Evolutionary conservation across 2,797 vertebrate species (phyloP), one percentile per base, ranked within the genome.

Genomic region (Acipenser ruthenus): DNA sequence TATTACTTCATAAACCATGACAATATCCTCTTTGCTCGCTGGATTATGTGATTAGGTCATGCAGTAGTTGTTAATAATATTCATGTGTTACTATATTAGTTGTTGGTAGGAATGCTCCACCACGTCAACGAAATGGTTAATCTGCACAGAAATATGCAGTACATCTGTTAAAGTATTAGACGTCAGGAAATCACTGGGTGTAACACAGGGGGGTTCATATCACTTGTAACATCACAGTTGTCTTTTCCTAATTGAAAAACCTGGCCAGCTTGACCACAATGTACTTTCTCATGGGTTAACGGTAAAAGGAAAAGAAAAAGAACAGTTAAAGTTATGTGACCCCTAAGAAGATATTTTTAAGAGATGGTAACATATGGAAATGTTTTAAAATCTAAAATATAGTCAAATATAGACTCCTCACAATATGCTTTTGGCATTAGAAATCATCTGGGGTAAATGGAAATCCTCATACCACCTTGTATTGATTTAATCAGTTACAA

Each of bases 81-180:
- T 4, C 23, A 37, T 37, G 23, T 37, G 23, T 37, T 37, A 37
- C 23, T 37, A 37, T 1, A 37, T 37, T 37, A 37, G 23, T 37
- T 37, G 23, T 37, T 0, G 0, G 37, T 37, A 37, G 37, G 37
- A 37, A 37, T 37, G 37, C 37, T 37, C 37, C 37, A 37, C 37
- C 37, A 37, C 77, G 82, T 84, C 76, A 74, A 75, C 78, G 80
- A 81, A 80, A n/a, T n/a, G 12, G 55, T 58, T 58, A 58, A 58
- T 15, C 55, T 58, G 55, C 10, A 6, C 55, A 37, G 23, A 37
- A 37, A 7, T 58, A 58, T n/a, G 2, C 55, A 7, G 12, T 58
- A n/a, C 55, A 58, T 58, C 55, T 58, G 55, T 58, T 58, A 58
- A 58, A 58, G 10, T 58, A 55, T 58, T 58, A 58, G 15, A 58